Evolutionary conservation across 2,888 invertebrate genomes (phyloP).

Genomic region (Agrilus biguttatus): DNA sequence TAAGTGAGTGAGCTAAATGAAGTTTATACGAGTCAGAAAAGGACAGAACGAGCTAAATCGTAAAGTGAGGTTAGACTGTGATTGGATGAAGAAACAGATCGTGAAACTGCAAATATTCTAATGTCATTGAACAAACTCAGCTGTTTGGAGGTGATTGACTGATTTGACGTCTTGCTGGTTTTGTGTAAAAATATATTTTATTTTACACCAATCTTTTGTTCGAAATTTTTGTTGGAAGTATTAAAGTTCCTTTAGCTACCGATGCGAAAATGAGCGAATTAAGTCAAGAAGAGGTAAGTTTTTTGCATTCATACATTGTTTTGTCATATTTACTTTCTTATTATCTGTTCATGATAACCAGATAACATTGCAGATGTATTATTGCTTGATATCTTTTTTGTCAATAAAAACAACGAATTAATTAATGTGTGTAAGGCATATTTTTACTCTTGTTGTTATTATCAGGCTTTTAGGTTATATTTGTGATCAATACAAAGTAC

Average conservation of each 20-base stretch:
- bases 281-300: conserved; percentile 76
- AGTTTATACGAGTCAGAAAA: neutral
- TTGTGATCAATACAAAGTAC: too few relatives aligned
- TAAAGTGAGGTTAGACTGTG: conserved; percentile 20
- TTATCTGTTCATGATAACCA: too few relatives aligned
- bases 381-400: too few relatives aligned
- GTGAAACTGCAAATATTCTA: conserved; percentile 17
- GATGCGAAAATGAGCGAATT: conserved; percentile 59
- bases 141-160: conserved; percentile 30
- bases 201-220: conserved; percentile 4
- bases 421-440: too few relatives aligned
- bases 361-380: too few relatives aligned
- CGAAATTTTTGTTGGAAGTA: conserved; percentile 7
- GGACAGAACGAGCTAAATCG: conserved; percentile 1
- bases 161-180: conserved; percentile 21
- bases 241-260: conserved; percentile 4
- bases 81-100: conserved; percentile 8
- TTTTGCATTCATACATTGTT: conserved; percentile 15
- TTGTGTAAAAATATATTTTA: neutral
- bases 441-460: too few relatives aligned
- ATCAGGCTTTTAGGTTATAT: too few relatives aligned
- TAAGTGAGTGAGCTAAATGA: neutral
- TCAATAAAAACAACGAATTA: too few relatives aligned
- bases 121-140: conserved; percentile 23
- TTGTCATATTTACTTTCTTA: too few relatives aligned